Base-by-base conservation (phyloP, 1,140 invertebrate genomes). In the Saccostrea glomerata region DNA sequence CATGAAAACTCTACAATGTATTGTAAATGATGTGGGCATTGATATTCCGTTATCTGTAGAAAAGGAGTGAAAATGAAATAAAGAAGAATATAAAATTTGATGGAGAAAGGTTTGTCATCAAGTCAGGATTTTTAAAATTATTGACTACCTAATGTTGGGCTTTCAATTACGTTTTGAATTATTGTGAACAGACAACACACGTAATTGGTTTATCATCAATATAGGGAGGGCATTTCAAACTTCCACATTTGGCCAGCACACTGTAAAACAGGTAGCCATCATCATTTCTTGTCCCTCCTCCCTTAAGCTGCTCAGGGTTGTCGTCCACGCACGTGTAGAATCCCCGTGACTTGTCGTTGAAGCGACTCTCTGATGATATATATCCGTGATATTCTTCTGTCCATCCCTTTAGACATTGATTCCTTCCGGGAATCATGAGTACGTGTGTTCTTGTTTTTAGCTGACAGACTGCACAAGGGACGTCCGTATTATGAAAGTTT, bases 301-400 rank as follows among this genome's bases (percentile, higher is more conserved):
- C 88, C 9, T 54, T 30, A 17, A 86, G 20, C 36, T 60, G 66
- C 30, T 91, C 90, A 15, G 87, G 70, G 20, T 63, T 40, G 66
- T 89, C 87, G 58, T 93, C 91, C 6, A 93, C 84, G 70, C 91
- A 92, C 40, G 89, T 84, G 63, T 86, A 92, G 12, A 88, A 60
- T 9, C 85, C 56, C 12, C 63, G 17, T 1, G 30, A 55, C 1
- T 17, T 25, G 23, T 91, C 60, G 15, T 11, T 63, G 9, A 85
- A 60, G 58, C 70, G 47, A 0, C 86, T 20, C n/a, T 84, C 85
- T 9, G 91, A 36, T 84, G 86, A 88, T 58, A 93, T 54, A 82
- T 89, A 91, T 0, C 92, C 92, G 13, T 63, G 55, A 84, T 92
- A 92, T 56, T 90, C 85, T 17, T 83, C 40, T 9, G 12, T 30